phyloP scores from a whole-genome alignment of 2,888 invertebrate genomes.

The Hirtodrosophila histrioides region DNA sequence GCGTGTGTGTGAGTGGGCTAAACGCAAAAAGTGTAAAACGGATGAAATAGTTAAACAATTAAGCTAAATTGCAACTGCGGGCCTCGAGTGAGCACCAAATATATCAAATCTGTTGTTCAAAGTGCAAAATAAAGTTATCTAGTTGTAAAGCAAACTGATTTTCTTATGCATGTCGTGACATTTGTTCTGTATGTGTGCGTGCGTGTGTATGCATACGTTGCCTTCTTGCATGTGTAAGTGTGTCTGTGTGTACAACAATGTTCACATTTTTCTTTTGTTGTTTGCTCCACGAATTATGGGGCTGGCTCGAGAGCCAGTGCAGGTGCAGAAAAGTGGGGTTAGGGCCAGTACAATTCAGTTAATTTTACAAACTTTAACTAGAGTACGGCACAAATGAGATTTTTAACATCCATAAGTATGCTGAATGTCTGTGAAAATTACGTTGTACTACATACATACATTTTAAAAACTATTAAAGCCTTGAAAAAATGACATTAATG shows the following conservation, averaged over 20 bases:
- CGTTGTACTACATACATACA: background rate
- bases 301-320: constrained; percentile 64
- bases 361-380: constrained; percentile 32
- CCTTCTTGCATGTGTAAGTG: constrained; percentile 28
- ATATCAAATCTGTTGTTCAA: constrained; percentile 24
- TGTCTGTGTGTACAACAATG: constrained; percentile 70
- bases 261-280: constrained; percentile 75
- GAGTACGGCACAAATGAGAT: background rate
- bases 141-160: constrained; percentile 44
- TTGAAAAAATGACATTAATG: constrained; percentile 37
- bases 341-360: constrained; percentile 48
- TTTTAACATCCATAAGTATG: background rate
- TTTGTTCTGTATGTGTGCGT: constrained; percentile 57
- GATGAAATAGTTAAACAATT: constrained; percentile 65
- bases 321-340: constrained; percentile 79
- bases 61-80: constrained; percentile 36
- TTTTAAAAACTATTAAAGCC: constrained; percentile 11
- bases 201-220: constrained; percentile 36
- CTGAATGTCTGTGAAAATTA: background rate
- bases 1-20: constrained; percentile 57
- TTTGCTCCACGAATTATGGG: constrained; percentile 73
- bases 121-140: constrained; percentile 43
- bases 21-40: constrained; percentile 77
- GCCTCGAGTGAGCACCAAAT: constrained; percentile 21
- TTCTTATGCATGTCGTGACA: constrained; percentile 77